A percentile compares a stretch with the other conserved stretches of the same genome.
phyloP scores from a whole-genome alignment of 2,113 vertebrate species.

The Capreolus pygargus region DNA sequence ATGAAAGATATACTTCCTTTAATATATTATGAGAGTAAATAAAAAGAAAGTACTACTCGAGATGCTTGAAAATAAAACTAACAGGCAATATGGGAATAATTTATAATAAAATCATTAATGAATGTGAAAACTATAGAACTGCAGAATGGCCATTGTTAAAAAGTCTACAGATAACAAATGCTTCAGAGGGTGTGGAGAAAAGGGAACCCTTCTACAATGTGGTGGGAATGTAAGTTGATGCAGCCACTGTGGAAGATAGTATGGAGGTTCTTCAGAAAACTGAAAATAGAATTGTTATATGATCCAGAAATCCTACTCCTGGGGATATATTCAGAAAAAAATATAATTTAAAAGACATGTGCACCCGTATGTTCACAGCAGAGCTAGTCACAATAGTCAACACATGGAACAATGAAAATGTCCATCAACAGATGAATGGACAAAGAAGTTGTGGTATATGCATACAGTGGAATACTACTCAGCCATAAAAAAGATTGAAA shows the following conservation, averaged over 20 bases:
- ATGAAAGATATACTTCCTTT: not conserved
- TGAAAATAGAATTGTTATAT: not conserved
- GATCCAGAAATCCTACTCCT: not conserved
- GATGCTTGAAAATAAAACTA: not conserved
- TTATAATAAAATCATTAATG: conserved; percentile 7
- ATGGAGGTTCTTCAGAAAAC: not conserved
- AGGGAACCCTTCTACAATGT: not conserved
- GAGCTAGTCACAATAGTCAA: not conserved
- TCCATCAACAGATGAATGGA: not conserved
- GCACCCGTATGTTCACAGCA: not conserved
- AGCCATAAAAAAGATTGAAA: not conserved
- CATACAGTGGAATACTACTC: not conserved
- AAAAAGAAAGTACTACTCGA: not conserved
- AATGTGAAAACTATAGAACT: not conserved
- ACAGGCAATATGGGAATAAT: not conserved
- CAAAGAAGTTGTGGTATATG: not conserved
- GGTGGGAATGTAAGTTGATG: not conserved
- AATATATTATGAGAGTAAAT: not conserved
- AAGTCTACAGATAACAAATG: not conserved
- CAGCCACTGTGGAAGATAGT: not conserved
- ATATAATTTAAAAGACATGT: not conserved
- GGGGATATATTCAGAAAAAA: not conserved
- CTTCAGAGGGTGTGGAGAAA: not conserved
- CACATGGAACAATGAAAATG: not conserved
- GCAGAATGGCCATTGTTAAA: not conserved